Base-by-base conservation (phyloP, 2,797 vertebrate genomes). In the Pelodytes ibericus region DNA sequence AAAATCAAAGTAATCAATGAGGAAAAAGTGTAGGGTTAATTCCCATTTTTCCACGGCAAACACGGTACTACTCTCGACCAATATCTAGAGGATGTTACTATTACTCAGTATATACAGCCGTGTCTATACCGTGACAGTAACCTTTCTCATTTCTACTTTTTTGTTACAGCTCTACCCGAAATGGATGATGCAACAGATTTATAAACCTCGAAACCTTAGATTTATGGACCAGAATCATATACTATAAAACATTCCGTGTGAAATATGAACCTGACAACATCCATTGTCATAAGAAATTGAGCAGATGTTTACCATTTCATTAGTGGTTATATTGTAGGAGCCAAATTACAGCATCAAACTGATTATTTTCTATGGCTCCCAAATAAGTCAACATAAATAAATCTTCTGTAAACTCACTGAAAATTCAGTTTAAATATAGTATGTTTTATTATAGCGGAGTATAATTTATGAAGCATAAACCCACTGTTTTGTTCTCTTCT, bases 241-340 rank as follows among this genome's bases (percentile, higher is more conserved):
- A n/a, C n/a, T n/a, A 44, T 44, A 44, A 44, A 9, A 13, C 41
- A 3, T 44, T 9, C 15, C 41, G 41, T 15, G 18, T 44, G 41
- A 44, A 44, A 44, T 13, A 44, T 16, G 1, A 44, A 44, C 15
- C 13, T 44, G 41, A 44, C 7, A 44, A 15, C 10, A 3, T 15
- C 7, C 41, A 44, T 44, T 44, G 41, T 44, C 41, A 6, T 36
- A 6, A 36, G 5, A 36, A 36, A 36, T 11, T 1, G 41, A 44
- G 81, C 84, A 88, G 80, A 85, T 84, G 83, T 81, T 90, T 90
- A 88, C 78, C 56, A 81, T 87, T 87, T 88, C 82, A 90, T 89
- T 88, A 90, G 78, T 80, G 87, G 88, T 87, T 58, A 85, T 81
- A 85, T 84, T 58, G 76, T 85, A 79, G 71, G 82, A 85, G 77